Percentiles rank a stretch among this genome's conserved stretches.
These are phyloP conservation scores for Solenopsis invicta DNA, from an alignment of 1,140 invertebrate species.

Conservation along the genomic window DNA sequence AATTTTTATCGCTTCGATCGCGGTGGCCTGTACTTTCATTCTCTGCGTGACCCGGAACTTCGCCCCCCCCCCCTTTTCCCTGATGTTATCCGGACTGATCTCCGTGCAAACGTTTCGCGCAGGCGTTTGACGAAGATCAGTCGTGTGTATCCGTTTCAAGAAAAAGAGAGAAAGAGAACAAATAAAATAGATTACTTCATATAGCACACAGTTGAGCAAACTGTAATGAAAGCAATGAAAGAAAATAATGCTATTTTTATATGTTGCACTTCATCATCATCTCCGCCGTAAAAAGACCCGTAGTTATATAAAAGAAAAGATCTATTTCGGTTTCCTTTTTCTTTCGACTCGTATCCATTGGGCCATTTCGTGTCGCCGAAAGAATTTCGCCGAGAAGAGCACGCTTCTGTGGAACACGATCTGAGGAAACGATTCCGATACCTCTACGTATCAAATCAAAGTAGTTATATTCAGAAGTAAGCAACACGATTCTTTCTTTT, in stretches of 20 bases:
- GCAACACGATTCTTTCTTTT: neutral
- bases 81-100: slow-evolving; percentile 62
- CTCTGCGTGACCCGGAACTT: slow-evolving; percentile 26
- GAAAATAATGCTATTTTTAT: slow-evolving; percentile 79
- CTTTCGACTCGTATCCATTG: slow-evolving; percentile 59
- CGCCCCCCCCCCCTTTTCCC: neutral
- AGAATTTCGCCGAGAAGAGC: neutral
- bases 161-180: slow-evolving; percentile 64
- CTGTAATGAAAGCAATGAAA: slow-evolving; percentile 78
- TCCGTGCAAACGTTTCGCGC: slow-evolving; percentile 48
- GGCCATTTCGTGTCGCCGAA: slow-evolving; percentile 66
- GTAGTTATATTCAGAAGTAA: neutral
- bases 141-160: slow-evolving; percentile 61
- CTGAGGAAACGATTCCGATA: neutral
- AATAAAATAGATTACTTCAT: slow-evolving; percentile 76
- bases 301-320: slow-evolving; percentile 68
- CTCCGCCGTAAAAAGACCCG: slow-evolving; percentile 69
- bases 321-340: slow-evolving; percentile 57
- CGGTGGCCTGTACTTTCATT: slow-evolving; percentile 55
- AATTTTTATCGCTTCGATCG: slow-evolving; percentile 45
- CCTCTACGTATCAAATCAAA: slow-evolving; percentile 29
- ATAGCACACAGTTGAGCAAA: slow-evolving; percentile 74
- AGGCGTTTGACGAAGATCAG: slow-evolving; percentile 55
- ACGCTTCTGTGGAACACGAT: neutral
- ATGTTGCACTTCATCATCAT: slow-evolving; percentile 75